Evolutionary conservation across 2,888 invertebrate species (phyloP).

Genomic region (Malthinus flaveolus): DNA sequence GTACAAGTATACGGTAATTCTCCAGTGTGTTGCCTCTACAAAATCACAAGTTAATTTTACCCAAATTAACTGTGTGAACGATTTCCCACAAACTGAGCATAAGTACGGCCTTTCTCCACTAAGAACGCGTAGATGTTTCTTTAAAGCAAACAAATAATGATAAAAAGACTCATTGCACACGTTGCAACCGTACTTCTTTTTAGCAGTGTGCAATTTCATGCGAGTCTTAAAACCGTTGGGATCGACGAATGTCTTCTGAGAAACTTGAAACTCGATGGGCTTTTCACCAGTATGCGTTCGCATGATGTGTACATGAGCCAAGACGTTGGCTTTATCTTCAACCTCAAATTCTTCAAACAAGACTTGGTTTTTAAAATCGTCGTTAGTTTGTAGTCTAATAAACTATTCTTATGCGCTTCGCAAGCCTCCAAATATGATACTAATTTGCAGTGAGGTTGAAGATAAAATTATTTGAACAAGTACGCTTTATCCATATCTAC

Average conservation of each 20-base stretch:
- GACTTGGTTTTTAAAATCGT: too few relatives aligned
- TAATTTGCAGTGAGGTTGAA: slow-evolving; percentile 40
- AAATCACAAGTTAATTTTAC: slow-evolving; percentile 9
- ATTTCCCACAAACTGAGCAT: slow-evolving; percentile 45
- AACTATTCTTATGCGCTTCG: background rate
- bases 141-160: slow-evolving; percentile 47
- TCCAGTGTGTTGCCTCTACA: slow-evolving; percentile 48
- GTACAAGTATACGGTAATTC: slow-evolving; percentile 44
- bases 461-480: slow-evolving; percentile 42
- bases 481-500: slow-evolving; percentile 38
- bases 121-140: slow-evolving; percentile 44
- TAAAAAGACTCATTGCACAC: slow-evolving; percentile 45
- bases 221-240: slow-evolving; percentile 46
- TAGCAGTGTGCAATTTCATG: slow-evolving; percentile 46
- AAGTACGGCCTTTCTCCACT: slow-evolving; percentile 45
- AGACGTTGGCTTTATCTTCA: slow-evolving; percentile 44
- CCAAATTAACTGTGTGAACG: slow-evolving; percentile 39
- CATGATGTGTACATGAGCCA: slow-evolving; percentile 46
- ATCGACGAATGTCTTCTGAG: slow-evolving; percentile 44
- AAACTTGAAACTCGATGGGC: slow-evolving; percentile 44
- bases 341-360: slow-evolving; percentile 4
- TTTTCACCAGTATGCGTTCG: slow-evolving; percentile 48
- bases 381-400: too few relatives aligned
- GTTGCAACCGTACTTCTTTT: slow-evolving; percentile 42
- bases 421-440: slow-evolving; percentile 25